Conservation (phyloP, 2,797 vertebrate genomes). For the Neopelma chrysocephalum region DNA sequence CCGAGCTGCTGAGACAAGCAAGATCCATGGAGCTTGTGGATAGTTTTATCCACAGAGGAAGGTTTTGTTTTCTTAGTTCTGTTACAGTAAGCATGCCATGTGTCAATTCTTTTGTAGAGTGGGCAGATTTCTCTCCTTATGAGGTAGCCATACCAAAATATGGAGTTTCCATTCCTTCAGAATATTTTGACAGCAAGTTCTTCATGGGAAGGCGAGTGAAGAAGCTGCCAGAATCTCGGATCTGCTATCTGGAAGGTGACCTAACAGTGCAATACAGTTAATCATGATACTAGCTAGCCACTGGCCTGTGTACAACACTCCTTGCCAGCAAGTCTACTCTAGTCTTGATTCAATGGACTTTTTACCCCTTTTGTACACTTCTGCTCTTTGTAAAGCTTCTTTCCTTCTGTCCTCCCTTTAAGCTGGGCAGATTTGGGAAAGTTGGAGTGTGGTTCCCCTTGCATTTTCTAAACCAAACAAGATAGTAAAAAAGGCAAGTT, state of each 20-base stretch:
- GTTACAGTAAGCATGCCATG: neutral
- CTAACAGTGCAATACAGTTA: neutral
- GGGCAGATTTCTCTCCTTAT: constrained; percentile 87
- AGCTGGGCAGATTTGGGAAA: neutral
- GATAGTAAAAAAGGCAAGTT: neutral
- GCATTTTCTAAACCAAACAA: neutral
- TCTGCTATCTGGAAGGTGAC: constrained; percentile 85
- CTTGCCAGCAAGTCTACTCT: neutral
- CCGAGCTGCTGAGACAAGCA: neutral
- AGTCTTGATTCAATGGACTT: neutral
- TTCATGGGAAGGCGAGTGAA: constrained; percentile 84
- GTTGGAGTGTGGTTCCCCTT: neutral
- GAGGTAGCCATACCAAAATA: constrained; percentile 88
- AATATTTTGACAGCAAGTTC: constrained; percentile 87
- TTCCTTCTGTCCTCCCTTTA: neutral
- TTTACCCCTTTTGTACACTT: neutral
- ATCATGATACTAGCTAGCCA: neutral
- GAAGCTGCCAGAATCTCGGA: constrained; percentile 81
- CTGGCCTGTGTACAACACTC: neutral
- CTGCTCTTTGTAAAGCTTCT: neutral
- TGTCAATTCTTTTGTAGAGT: constrained; percentile 77
- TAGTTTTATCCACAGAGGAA: neutral
- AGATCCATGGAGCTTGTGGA: neutral
- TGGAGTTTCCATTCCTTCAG: constrained; percentile 79
- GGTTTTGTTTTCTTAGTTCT: neutral